A percentile compares a stretch with the other conserved stretches of the same genome.
phyloP scores from a whole-genome alignment of 2,797 vertebrate species.

The Allobates femoralis region DNA sequence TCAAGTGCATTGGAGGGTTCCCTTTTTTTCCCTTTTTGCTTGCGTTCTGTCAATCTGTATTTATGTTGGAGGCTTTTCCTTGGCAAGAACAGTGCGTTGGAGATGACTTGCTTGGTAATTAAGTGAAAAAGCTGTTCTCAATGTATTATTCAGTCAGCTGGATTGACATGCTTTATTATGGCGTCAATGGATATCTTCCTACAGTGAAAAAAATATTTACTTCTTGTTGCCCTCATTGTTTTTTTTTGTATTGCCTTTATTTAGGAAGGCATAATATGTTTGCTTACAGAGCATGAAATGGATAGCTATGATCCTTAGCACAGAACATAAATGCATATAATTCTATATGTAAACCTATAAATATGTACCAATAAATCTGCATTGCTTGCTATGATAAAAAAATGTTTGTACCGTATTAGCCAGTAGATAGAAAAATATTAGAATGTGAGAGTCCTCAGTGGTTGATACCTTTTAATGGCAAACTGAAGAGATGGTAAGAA shows the following conservation, averaged over 20 bases:
- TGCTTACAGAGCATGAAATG: not conserved
- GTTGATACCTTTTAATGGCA: too few relatives aligned
- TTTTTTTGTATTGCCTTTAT: not conserved
- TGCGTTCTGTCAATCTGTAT: not conserved
- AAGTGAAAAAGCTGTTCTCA: not conserved
- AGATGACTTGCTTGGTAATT: conserved; percentile 23
- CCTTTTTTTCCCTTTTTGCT: not conserved
- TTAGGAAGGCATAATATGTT: not conserved
- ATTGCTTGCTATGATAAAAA: too few relatives aligned
- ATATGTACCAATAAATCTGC: too few relatives aligned
- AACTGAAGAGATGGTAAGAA: too few relatives aligned
- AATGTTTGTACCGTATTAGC: not conserved
- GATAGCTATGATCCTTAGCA: not conserved
- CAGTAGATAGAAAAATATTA: too few relatives aligned
- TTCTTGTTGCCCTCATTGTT: not conserved
- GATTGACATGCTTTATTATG: not conserved
- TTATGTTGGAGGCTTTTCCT: conserved; percentile 1
- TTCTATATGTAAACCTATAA: too few relatives aligned
- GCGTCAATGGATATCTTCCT: not conserved
- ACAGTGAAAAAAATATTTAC: not conserved
- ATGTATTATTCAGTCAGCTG: conserved; percentile 14
- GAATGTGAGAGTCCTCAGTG: too few relatives aligned
- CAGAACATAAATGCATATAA: too few relatives aligned
- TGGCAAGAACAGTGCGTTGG: not conserved
- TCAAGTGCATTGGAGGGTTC: not conserved